Base-by-base conservation (phyloP, 2,797 vertebrate genomes). In the Galagoides demidoff region DNA sequence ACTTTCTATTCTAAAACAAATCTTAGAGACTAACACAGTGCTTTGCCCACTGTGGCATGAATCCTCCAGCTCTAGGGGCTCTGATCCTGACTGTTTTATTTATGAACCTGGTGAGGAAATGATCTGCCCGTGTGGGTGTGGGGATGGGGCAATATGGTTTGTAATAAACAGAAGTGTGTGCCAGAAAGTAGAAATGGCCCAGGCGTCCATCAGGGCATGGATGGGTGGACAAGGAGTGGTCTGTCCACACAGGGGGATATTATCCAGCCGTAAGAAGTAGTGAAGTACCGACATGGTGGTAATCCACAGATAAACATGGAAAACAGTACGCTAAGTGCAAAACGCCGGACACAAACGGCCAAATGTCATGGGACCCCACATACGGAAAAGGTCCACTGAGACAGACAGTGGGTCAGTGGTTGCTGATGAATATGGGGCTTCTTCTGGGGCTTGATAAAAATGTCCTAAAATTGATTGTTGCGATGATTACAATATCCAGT, bases 41-140 rank as follows among this genome's bases (percentile, higher is more conserved):
- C 39, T 45, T 78, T 11, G 39, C 55, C 25, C 19, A 17, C 12
- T 4, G 55, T 29, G 63, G 55, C 77, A 17, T 25, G 5, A n/a
- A 57, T 31, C 11, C 34, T 37, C 10, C 45, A 8, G 11, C 22
- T 55, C 29, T 2, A 27, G 66, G 74, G 3, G 66, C 13, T n/a
- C 16, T 29, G 74, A 27, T 22, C 22, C 2, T 52, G 90, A 16
- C 64, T 49, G 5, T 39, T 66, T 66, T 74, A 27, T 64, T 43
- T 17, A 22, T 64, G 43, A 34, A 25, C 6, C 16, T 14, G 49
- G 31, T 1, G 25, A 64, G 20, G 76, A 57, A 45, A 29, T 27
- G 7, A 7, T 17, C 64, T 59, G 12, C 64, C 2, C 11, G 1
- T 1, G 2, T 3, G 5, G 52, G 10, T 22, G 10, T 14, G 19